Evolutionary conservation across 2,113 vertebrate genomes (phyloP).

Genomic region (Pelodiscus sinensis): DNA sequence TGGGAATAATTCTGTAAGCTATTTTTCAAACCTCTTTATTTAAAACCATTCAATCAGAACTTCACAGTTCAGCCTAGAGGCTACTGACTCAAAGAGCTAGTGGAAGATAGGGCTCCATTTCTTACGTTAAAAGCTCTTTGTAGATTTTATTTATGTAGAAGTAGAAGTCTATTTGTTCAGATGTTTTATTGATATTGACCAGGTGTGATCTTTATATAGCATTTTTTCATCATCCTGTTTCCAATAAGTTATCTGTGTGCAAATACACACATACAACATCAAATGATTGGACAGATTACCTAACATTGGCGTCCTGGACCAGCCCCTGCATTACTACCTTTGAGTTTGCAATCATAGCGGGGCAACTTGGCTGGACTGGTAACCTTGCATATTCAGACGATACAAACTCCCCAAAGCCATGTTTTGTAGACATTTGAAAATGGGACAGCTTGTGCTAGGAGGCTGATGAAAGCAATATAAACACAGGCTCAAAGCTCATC

Average conservation of each 20-base stretch:
- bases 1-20: conserved; percentile 23
- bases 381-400: neutral
- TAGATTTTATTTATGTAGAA: conserved; percentile 40
- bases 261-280: neutral
- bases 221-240: neutral
- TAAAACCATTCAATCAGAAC: neutral
- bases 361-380: neutral
- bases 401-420: neutral
- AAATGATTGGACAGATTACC: neutral
- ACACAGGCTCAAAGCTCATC: neutral
- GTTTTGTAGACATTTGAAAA: neutral
- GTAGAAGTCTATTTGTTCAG: conserved; percentile 16
- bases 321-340: neutral
- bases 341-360: neutral
- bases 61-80: conserved; percentile 4
- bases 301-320: neutral
- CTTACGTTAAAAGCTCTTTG: conserved; percentile 40
- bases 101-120: neutral
- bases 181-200: conserved; percentile 17
- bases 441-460: neutral
- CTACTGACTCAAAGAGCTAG: neutral
- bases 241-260: neutral
- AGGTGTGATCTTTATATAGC: neutral
- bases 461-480: neutral
- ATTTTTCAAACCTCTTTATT: conserved; percentile 26